Base-by-base conservation (phyloP, 2,888 invertebrate species). In the Ennomos fuscantarius region DNA sequence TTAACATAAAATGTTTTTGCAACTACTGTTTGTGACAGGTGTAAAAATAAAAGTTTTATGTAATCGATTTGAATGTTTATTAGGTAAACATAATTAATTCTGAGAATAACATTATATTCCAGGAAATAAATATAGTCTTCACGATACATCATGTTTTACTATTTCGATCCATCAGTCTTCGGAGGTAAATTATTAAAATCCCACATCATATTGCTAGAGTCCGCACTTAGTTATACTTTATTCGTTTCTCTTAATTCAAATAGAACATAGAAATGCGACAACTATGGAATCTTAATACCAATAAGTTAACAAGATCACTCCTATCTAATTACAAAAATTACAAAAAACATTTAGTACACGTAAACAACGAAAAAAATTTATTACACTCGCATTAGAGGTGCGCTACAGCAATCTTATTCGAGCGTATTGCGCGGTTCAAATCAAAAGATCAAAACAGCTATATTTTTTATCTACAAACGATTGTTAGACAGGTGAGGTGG, bases 121-220 rank as follows among this genome's bases (percentile, higher is more conserved):
- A 74, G 70, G 76, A 76, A 82, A 79, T 79, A 81, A 82, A 81
- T 75, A 75, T 72, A 76, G 73, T 78, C 74, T 76, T 78, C 74
- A 78, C 72, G 71, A 65, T 71, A 66, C 60, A 69, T 68, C 9
- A 24, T 58, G 57, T 68, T 55, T 72, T 76, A 66, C 79, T 72
- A 76, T 78, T 79, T 70, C 62, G 58, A 69, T 72, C 69, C 69
- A 69, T 77, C 76, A 78, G 74, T 79, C 79, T 78, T 78, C 36
- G 42, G 24, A 24, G 24, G 37, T 47, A 52, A 55, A 54, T 43
- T 55, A 50, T 55, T 42, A 45, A 41, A 55, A 57, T 40, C 47
- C 55, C 41, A 37, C 48, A 11, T 45, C 41, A 32, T 36, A 9
- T 35, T 13, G 15, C 24, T 48, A 32, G 34, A 41, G 9, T 13